Conservation (phyloP, 2,113 vertebrate genomes). For the Petromus typicus region DNA sequence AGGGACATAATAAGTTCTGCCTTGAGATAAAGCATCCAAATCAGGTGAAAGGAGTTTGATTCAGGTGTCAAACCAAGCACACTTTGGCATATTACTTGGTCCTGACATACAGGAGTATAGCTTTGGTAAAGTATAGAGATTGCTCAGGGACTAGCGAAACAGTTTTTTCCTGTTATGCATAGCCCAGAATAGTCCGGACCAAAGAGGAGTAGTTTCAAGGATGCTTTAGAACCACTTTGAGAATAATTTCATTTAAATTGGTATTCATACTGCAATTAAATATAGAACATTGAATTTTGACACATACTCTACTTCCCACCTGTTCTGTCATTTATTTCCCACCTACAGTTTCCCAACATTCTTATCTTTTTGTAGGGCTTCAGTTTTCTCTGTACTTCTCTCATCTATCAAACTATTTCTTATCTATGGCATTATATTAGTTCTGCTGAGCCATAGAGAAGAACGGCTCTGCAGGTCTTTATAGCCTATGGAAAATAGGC, state of each 20-base stretch:
- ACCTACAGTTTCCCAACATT: slow-evolving; percentile 59
- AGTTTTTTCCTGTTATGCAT: slow-evolving; percentile 5
- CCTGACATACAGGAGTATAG: not conserved
- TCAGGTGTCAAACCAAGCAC: not conserved
- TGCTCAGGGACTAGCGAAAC: not conserved
- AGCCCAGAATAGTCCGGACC: not conserved
- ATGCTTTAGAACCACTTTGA: slow-evolving; percentile 62
- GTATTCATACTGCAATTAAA: slow-evolving; percentile 69
- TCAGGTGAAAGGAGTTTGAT: not conserved
- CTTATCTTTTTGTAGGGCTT: slow-evolving; percentile 18
- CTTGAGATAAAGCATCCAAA: not conserved
- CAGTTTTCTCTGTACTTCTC: slow-evolving; percentile 38
- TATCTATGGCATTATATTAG: not conserved
- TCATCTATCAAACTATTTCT: slow-evolving; percentile 11
- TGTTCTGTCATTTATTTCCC: slow-evolving; percentile 69
- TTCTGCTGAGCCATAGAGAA: not conserved
- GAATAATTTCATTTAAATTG: slow-evolving; percentile 69
- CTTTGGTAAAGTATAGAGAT: not conserved
- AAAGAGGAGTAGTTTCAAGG: slow-evolving; percentile 38
- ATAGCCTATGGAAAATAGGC: not conserved
- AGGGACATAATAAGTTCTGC: not conserved
- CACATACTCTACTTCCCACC: slow-evolving; percentile 70
- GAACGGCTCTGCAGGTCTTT: not conserved
- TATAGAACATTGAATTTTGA: slow-evolving; percentile 73
- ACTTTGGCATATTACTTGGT: not conserved